Base-by-base conservation (phyloP, 2,888 invertebrate species). In the Eulithis testata region DNA sequence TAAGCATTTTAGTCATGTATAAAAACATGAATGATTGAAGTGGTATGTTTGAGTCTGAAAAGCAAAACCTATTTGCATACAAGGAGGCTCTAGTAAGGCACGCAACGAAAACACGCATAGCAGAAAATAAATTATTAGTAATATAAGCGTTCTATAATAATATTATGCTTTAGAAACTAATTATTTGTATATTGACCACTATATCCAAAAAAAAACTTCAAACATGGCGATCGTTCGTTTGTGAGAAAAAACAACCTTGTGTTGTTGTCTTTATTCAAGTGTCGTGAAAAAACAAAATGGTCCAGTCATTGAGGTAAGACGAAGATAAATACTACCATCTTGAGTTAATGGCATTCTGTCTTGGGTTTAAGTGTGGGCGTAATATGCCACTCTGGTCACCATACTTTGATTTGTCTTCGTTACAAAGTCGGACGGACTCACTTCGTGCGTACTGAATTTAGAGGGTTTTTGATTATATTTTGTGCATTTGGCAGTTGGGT, bases 361-460 rank as follows among this genome's bases (percentile, higher is more conserved):
- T 79, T 80, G 69, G 73, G 77, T 84, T 80, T 84, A 77, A 76
- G 83, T 81, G 61, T 14, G 65, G 47, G 84, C 78, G 78, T 75
- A 73, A 70, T 76, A 59, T 73, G 80, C 74, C 81, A 79, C 82
- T 79, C 87, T 83, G 87, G 86, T 86, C 89, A 85, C 61, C 54
- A 45, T 14, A 51, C 66, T 83, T 90, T 90, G 89, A 92, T 91
- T 91, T 91, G 91, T 91, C 91, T 91, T 91, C 91, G 91, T 92
- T 91, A 74, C 74, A 75, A 89, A 88, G 90, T 81, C 80, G 79
- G 40, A 40, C 80, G 79, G 40, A 40, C 8, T 82, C 79, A 73
- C 73, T 67, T 79, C 73, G 75, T 73, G 84, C 80, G 82, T 75
- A 79, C 73, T 73, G 84, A 85, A 87, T 88, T 82, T 75, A 81